Conservation (phyloP, 2,797 vertebrate species). For the Schizopygopsis pylzovi region DNA sequence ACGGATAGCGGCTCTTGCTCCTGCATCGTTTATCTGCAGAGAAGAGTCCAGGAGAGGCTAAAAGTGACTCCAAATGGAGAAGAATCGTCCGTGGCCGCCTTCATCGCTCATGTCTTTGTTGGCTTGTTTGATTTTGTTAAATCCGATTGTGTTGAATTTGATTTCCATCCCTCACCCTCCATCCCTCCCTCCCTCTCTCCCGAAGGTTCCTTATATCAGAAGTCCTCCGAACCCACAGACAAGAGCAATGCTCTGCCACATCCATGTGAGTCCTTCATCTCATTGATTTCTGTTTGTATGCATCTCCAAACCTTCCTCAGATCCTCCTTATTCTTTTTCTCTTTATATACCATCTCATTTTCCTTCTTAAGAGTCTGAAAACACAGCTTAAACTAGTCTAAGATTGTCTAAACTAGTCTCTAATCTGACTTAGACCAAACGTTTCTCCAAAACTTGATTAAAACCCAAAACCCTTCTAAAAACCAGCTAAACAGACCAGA, state of each 20-base stretch:
- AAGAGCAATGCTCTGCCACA: slow-evolving; percentile 92
- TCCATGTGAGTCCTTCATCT: slow-evolving; percentile 94
- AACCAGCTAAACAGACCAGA: neutral
- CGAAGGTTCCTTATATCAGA: slow-evolving; percentile 98
- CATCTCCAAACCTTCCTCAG: slow-evolving; percentile 29
- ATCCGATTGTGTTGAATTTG: slow-evolving; percentile 79
- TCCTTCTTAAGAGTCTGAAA: neutral
- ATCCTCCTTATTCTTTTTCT: slow-evolving; percentile 27
- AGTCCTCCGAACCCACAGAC: slow-evolving; percentile 95
- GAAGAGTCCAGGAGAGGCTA: slow-evolving; percentile 69
- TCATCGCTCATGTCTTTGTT: slow-evolving; percentile 81
- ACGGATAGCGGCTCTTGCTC: slow-evolving; percentile 82
- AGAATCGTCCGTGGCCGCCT: slow-evolving; percentile 68
- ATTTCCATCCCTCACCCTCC: slow-evolving; percentile 76
- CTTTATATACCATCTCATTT: neutral
- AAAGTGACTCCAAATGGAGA: slow-evolving; percentile 76
- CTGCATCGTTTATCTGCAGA: slow-evolving; percentile 64
- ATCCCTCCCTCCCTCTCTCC: slow-evolving; percentile 65
- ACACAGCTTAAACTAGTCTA: neutral
- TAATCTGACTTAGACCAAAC: neutral
- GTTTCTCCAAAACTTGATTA: neutral
- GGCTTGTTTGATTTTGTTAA: slow-evolving; percentile 81
- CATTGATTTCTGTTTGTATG: slow-evolving; percentile 66
- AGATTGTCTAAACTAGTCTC: neutral
- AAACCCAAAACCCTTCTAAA: neutral